Evolutionary conservation across 2,888 invertebrate genomes (phyloP).

Genomic region (Mylabris sibirica): DNA sequence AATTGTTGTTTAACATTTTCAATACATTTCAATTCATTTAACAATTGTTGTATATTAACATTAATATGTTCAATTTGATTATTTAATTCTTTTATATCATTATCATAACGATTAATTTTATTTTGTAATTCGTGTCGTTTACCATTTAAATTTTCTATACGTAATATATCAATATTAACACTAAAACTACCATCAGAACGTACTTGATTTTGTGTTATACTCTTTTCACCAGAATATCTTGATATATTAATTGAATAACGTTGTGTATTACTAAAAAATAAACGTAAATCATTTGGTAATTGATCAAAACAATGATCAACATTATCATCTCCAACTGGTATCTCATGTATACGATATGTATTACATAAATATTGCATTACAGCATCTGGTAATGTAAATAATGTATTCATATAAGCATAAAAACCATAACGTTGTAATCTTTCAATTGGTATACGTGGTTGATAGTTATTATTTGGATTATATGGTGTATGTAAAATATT

Average conservation of each 20-base stretch:
- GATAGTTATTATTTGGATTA: conserved; percentile 47
- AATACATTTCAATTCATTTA: conserved; percentile 43
- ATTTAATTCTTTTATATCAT: conserved; percentile 55
- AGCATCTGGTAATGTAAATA: conserved; percentile 74
- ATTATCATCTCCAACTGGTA: conserved; percentile 73
- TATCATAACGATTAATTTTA: conserved; percentile 39
- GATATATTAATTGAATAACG: conserved; percentile 68
- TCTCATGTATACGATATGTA: conserved; percentile 71
- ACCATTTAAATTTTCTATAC: conserved; percentile 58
- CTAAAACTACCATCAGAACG: conserved; percentile 65
- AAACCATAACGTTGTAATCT: conserved; percentile 72
- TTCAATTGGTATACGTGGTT: conserved; percentile 63
- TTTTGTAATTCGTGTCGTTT: conserved; percentile 46
- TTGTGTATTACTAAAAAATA: conserved; percentile 74
- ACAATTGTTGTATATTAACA: conserved; percentile 39
- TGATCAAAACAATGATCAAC: conserved; percentile 68
- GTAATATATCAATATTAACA: conserved; percentile 66
- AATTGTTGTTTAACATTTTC: conserved; percentile 40
- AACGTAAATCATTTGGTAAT: conserved; percentile 67
- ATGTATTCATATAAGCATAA: conserved; percentile 71
- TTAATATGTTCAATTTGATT: conserved; percentile 48
- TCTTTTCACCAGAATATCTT: conserved; percentile 70
- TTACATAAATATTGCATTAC: conserved; percentile 74
- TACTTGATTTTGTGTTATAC: conserved; percentile 67
- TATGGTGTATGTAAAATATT: conserved; percentile 68